Base-by-base conservation (phyloP, 1,140 invertebrate species). In the Drosophila willistoni region DNA sequence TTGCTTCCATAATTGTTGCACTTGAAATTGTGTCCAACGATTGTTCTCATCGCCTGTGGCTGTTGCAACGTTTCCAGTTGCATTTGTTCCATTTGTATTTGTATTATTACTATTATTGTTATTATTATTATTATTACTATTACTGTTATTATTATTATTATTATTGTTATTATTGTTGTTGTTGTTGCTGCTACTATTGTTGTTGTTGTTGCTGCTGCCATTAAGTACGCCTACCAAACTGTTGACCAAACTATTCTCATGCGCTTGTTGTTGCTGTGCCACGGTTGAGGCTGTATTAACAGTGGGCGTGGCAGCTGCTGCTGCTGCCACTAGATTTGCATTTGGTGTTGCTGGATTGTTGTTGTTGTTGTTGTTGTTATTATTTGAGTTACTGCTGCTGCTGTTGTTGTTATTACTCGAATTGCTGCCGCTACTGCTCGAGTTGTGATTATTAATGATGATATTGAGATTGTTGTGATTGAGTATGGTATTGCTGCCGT, bases 21-120 rank as follows among this genome's bases (percentile, higher is more conserved):
- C 91, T 79, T 92, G 91, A 78, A 92, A 92, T 67, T 92, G 91
- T 55, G 91, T 92, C 91, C 91, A 92, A 39, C 91, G 91, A 77
- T 78, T 92, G 73, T 77, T 90, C 33, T 92, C 91, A 12, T 92
- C 90, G 47, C 47, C 51, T n/a, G 62, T 64, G 19, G 59, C 59
- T n/a, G 60, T 60, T 39, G 55, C 44, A 34, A 42, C 73, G 17
- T 25, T 25, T 63, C 61, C 61, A 14, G 25, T 39, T 3, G 29
- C 22, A 25, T 25, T 13, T 51, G 44, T 51, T 12, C 7, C 44
- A 47, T 72, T 69, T 12, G 3, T 22, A 22, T 51, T 51, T 59
- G 64, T 77, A 51, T 60, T 75, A 47, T 59, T 81, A 34, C 57
- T 81, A 10, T 63, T 69, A 22, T 4, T 51, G 12, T 51, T 51